Conservation (phyloP, 2,888 invertebrate genomes). For the Eilema caniola region DNA sequence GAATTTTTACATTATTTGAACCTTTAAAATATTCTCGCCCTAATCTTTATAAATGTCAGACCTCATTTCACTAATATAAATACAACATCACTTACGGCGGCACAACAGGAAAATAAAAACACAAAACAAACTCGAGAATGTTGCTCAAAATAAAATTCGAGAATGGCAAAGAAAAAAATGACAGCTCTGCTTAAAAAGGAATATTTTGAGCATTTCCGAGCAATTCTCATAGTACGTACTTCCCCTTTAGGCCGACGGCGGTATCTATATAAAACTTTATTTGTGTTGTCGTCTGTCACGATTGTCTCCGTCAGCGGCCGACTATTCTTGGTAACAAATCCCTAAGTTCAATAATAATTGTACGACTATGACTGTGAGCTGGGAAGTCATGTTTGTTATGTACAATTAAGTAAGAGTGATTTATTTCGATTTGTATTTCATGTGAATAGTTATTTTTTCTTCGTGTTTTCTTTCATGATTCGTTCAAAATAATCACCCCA, state of each 20-base stretch:
- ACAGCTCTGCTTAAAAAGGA: constrained; percentile 32
- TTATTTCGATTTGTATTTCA: background rate
- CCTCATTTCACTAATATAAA: constrained; percentile 2
- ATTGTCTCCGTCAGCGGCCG: constrained; percentile 52
- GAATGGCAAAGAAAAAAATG: constrained; percentile 25
- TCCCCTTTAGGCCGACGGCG: constrained; percentile 54
- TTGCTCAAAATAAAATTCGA: constrained; percentile 12
- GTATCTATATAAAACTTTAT: constrained; percentile 59
- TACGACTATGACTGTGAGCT: constrained; percentile 13
- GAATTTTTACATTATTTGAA: constrained; percentile 1
- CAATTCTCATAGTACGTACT: constrained; percentile 44
- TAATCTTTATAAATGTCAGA: background rate
- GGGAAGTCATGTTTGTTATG: constrained; percentile 3
- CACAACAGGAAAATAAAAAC: constrained; percentile 11
- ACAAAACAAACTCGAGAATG: constrained; percentile 13
- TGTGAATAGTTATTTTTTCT: too few species aligned
- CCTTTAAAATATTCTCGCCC: background rate
- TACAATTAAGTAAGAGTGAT: constrained; percentile 1
- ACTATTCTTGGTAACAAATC: constrained; percentile 58
- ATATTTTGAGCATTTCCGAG: constrained; percentile 41
- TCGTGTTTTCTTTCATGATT: too few species aligned
- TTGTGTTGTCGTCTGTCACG: constrained; percentile 60
- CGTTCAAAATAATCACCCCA: too few species aligned
- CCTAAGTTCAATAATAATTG: constrained; percentile 37
- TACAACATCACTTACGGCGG: background rate